Conservation (phyloP, 2,113 vertebrate species). For the Erythrocebus patas region DNA sequence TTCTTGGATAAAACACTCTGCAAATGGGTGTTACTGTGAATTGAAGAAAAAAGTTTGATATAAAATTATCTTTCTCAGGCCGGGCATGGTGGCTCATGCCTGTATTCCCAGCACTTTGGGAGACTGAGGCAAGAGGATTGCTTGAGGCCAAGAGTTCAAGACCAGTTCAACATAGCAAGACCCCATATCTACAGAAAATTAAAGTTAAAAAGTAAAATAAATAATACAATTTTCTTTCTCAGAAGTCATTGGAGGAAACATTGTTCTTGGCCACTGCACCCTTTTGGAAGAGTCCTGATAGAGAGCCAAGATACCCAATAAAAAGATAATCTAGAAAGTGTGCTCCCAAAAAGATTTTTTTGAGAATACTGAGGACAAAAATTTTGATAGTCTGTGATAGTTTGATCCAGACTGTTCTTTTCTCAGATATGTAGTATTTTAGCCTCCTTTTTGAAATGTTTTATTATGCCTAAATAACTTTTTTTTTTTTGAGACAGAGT, state of each 20-base stretch:
- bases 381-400: not conserved
- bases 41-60: not conserved
- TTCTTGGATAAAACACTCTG: constrained; percentile 33
- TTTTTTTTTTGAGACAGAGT: no score
- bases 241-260: not conserved
- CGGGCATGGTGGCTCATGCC: no score
- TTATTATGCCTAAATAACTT: not conserved
- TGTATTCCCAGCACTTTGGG: no score
- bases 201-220: no score
- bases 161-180: no score
- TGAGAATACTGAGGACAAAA: not conserved
- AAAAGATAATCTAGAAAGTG: constrained; percentile 6
- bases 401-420: not conserved
- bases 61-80: constrained; percentile 8
- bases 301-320: not conserved
- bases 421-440: not conserved
- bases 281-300: not conserved
- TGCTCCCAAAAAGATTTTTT: not conserved
- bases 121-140: no score
- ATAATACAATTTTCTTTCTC: constrained; percentile 5
- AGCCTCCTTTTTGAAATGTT: not conserved
- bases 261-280: not conserved
- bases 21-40: not conserved
- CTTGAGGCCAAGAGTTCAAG: no score
- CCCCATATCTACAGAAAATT: no score